These are phyloP conservation scores for Discoglossus pictus DNA, from an alignment of 2,797 vertebrate species.

Conservation along the genomic window DNA sequence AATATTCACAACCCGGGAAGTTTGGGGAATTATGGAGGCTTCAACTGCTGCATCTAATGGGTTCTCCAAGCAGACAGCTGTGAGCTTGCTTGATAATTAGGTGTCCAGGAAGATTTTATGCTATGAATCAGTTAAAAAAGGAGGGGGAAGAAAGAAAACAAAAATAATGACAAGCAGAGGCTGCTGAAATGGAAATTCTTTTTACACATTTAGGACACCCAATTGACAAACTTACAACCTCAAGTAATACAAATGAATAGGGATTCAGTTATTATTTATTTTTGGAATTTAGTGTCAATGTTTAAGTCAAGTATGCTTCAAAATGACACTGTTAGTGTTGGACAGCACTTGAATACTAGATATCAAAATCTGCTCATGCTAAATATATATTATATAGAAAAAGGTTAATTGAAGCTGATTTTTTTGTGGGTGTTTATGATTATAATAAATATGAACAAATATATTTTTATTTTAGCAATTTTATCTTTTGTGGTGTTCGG, in stretches of 20 bases:
- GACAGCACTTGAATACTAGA: not conserved
- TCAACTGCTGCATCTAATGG: conserved; percentile 95
- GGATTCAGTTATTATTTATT: not conserved
- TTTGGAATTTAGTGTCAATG: not conserved
- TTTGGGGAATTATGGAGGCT: conserved; percentile 88
- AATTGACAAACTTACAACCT: conserved; percentile 52
- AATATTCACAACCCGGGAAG: conserved; percentile 96
- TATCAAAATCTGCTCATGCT: not conserved
- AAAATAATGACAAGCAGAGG: conserved; percentile 77
- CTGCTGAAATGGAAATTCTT: conserved; percentile 70
- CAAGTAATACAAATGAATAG: conserved; percentile 40
- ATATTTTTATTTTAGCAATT: no score
- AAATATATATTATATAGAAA: not conserved
- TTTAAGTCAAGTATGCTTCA: conserved; percentile 3
- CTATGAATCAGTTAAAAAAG: conserved; percentile 79
- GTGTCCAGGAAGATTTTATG: conserved; percentile 89
- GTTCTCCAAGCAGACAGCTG: conserved; percentile 96
- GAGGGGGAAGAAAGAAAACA: conserved; percentile 68
- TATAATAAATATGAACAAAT: no score
- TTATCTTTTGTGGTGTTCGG: no score
- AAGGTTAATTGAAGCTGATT: not conserved
- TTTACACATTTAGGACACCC: conserved; percentile 65
- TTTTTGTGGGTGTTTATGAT: no score
- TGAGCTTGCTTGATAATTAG: conserved; percentile 94
- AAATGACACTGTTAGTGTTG: conserved; percentile 16